Evolutionary conservation across 1,140 invertebrate species (phyloP), one percentile per base, ranked within the genome.

Genomic region (Whitmania pigra): DNA sequence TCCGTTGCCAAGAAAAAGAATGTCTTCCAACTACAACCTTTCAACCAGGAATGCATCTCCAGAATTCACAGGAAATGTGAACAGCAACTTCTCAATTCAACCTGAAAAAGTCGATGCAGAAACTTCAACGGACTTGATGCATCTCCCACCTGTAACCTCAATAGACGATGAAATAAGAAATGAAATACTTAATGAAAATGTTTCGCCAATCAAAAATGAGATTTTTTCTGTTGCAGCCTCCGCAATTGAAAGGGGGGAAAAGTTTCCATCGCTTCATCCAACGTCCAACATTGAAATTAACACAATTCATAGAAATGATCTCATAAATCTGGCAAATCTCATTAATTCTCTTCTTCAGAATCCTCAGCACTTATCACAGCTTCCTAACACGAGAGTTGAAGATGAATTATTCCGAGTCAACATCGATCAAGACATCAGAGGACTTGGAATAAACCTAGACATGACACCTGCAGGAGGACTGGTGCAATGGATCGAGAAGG

Each of bases 381-480:
- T 68, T 9, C 31, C 53, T 6, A 53, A 54, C 31, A 71, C 27
- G 15, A 73, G 79, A 7, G 73, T 60, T 11, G 75, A 76, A 27
- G 75, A 76, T 22, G 75, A 75, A 22, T 75, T 76, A 22, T 80
- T 79, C 60, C 78, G 77, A 72, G 75, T 80, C 7, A 77, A 78
- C 63, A 74, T 80, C 13, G 72, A 79, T 36, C 77, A 77, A 73
- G 77, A 78, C 55, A 78, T 80, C 67, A 72, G 77, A 27, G 79
- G 79, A 29, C 60, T 80, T 17, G 79, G 79, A 11, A 74, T 79
- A 69, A 77, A 76, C 53, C 74, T 79, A 13, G 72, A 72, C 49
- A 75, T 76, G 11, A 75, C 72, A 49, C 18, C 74, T 31, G 73
- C 78, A 22, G 77, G 77, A 40, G 69, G 72, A 73, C 73, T 75